Evolutionary conservation across 2,888 invertebrate species (phyloP), one percentile per base, ranked within the genome.

Genomic region (Eupithecia insigniata): DNA sequence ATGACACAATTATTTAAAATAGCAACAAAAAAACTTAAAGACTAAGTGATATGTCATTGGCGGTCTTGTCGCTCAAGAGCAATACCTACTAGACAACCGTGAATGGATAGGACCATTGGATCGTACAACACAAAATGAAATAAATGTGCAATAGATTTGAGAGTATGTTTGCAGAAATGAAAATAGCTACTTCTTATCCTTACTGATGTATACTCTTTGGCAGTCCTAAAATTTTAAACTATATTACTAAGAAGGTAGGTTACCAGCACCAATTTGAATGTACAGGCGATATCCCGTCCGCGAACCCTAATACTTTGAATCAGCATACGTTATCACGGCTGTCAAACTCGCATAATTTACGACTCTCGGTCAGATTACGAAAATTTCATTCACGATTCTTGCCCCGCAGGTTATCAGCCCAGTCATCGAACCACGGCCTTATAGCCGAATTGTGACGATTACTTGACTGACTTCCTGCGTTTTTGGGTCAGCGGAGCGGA

Each of bases 401-500:
- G 76, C 68, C 70, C 73, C 32, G 70, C 73, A 69, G 75, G 71
- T 69, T 76, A 79, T 79, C 78, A 71, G 75, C 10, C 69, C 73
- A 70, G 79, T 74, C 80, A 74, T 75, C 78, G 70, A 77, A 72
- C 76, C 71, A 61, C 67, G 71, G 68, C 72, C 71, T 65, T 71
- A 68, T 71, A 68, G 71, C 71, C 71, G 68, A 71, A 71, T 68
- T 64, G 65, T 46, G 70, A 66, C 79, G 81, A 78, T 76, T n/a
- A 55, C 60, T 70, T 72, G 71, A 72, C 77, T 76, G 72, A 77
- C 78, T 80, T 79, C 76, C 76, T 70, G 71, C 65, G 73, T 75
- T 82, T 82, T 79, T 77, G 76, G 83, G 82, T 81, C 80, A 81
- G 68, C 78, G 75, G 81, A 80, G 71, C 82, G 82, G 81, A 83